A percentile compares a stretch with the other conserved stretches of the same genome.
phyloP scores from a whole-genome alignment of 1,140 invertebrate genomes.

The Portunus trituberculatus region DNA sequence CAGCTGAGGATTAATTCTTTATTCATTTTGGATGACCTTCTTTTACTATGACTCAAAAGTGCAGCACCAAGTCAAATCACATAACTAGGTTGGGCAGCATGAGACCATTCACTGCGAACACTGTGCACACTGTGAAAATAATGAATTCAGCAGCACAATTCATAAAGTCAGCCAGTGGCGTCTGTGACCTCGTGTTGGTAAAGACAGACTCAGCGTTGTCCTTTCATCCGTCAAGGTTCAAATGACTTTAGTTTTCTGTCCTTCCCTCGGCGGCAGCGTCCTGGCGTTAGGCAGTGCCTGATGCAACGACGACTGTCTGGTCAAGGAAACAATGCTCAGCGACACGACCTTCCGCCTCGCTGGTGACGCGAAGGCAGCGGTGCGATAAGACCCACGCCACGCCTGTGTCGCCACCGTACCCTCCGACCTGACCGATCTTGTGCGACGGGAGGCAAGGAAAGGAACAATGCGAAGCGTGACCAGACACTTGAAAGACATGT shows the following conservation, averaged over 20 bases:
- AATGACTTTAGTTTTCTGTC: background rate
- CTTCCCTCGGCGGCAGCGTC: background rate
- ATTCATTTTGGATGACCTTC: no score
- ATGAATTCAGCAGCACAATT: background rate
- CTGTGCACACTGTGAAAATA: no score
- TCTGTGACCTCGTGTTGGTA: background rate
- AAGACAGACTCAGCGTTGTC: background rate
- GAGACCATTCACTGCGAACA: no score
- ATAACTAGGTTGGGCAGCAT: no score
- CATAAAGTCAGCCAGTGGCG: background rate
- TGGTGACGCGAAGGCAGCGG: background rate
- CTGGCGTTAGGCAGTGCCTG: background rate
- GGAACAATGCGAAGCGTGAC: background rate
- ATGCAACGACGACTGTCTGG: conserved; percentile 5
- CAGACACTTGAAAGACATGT: background rate
- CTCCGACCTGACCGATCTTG: background rate
- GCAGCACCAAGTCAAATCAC: no score
- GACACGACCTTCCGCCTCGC: background rate
- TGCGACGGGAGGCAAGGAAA: background rate
- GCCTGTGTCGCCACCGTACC: background rate
- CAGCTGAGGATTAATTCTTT: no score
- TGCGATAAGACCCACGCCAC: background rate
- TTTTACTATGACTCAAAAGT: no score
- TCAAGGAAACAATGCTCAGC: background rate
- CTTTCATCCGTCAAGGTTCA: background rate